phyloP scores from a whole-genome alignment of 2,888 invertebrate genomes.

The Mythimna impura region DNA sequence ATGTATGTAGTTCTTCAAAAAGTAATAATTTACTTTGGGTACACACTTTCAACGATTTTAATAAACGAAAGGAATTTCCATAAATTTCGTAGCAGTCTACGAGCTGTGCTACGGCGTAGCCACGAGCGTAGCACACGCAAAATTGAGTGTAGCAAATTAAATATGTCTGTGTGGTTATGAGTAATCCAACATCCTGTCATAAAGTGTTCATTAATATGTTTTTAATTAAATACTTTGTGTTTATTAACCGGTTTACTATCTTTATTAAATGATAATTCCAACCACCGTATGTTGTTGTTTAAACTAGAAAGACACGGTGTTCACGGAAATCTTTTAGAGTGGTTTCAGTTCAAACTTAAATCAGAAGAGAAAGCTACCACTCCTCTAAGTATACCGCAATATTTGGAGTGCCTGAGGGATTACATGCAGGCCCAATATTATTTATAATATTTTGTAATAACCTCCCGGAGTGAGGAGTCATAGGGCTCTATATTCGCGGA shows the following conservation, averaged over 20 bases:
- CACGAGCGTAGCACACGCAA: constrained; percentile 40
- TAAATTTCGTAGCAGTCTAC: constrained; percentile 49
- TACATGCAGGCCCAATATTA: no score
- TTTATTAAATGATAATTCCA: neutral
- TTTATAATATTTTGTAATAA: no score
- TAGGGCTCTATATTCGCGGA: no score
- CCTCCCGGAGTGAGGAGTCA: no score
- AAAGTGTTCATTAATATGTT: constrained; percentile 5
- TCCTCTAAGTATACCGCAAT: no score
- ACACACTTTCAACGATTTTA: constrained; percentile 38
- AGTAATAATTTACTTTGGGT: constrained; percentile 17
- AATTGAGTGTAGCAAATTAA: constrained; percentile 43
- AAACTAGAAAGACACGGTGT: no score
- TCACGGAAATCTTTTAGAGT: no score
- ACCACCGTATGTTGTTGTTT: no score
- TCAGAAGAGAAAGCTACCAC: no score
- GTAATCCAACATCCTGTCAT: constrained; percentile 21
- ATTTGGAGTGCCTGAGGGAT: no score
- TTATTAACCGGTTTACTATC: neutral
- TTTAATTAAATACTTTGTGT: constrained; percentile 1
- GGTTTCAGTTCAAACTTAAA: no score
- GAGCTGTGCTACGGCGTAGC: constrained; percentile 58
- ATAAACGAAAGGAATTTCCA: constrained; percentile 54
- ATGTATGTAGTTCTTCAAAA: neutral
- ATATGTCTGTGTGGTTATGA: constrained; percentile 9